Percentiles rank a stretch among this genome's conserved stretches.
phyloP scores from a whole-genome alignment of 2,888 invertebrate species.

The Mechanitis messenoides region DNA sequence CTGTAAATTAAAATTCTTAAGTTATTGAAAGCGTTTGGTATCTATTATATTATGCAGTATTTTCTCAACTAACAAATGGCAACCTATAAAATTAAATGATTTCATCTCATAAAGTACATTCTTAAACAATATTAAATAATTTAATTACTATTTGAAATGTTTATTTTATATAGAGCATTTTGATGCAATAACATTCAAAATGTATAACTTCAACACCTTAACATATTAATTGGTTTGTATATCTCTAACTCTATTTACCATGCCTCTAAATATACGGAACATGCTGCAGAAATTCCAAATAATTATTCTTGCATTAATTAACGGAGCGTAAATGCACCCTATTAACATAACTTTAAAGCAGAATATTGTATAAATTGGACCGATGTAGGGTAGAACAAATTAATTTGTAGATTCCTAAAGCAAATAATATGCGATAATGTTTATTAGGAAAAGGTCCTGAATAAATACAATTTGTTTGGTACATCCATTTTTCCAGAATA shows the following conservation, averaged over 20 bases:
- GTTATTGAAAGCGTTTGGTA: too few relatives aligned
- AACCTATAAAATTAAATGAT: too few relatives aligned
- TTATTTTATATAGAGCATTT: not conserved
- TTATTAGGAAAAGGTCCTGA: slow-evolving; percentile 41
- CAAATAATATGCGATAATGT: slow-evolving; percentile 41
- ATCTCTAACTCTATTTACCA: slow-evolving; percentile 19
- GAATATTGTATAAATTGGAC: slow-evolving; percentile 1
- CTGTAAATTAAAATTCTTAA: too few relatives aligned
- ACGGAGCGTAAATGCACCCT: slow-evolving; percentile 5
- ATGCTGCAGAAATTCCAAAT: slow-evolving; percentile 13
- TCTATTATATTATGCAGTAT: too few relatives aligned
- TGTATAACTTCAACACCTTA: slow-evolving; percentile 15
- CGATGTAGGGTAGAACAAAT: slow-evolving; percentile 16
- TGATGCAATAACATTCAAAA: not conserved
- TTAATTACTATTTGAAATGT: not conserved
- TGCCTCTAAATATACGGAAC: slow-evolving; percentile 16
- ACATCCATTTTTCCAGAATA: slow-evolving; percentile 8
- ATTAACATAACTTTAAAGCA: not conserved
- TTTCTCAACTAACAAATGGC: too few relatives aligned
- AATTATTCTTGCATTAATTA: slow-evolving; percentile 12
- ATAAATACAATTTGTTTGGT: slow-evolving; percentile 43
- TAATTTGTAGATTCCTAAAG: slow-evolving; percentile 27
- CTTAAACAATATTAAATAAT: too few relatives aligned
- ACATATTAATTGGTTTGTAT: slow-evolving; percentile 17
- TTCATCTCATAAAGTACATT: too few relatives aligned